These are phyloP conservation scores for Alloscopus bannaensis DNA, from an alignment of 2,888 invertebrate genomes.

Conservation along the genomic window DNA sequence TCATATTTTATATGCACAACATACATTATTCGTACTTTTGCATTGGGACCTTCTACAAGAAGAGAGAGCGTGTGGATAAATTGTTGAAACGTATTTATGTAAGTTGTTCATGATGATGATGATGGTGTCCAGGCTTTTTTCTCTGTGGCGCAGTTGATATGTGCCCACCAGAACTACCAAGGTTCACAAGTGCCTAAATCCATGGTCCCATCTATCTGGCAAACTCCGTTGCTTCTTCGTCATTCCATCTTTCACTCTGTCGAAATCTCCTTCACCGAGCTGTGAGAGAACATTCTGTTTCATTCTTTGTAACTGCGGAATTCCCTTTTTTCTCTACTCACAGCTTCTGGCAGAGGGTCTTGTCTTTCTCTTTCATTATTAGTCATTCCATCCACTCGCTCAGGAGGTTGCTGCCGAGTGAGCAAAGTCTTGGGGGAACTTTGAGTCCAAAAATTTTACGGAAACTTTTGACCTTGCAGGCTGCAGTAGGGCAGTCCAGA, in stretches of 20 bases:
- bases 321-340: constrained; percentile 33
- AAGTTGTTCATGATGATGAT: not conserved
- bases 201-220: constrained; percentile 27
- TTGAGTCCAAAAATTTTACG: too few relatives aligned
- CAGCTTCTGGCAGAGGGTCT: not conserved
- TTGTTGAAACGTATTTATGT: not conserved
- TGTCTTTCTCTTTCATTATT: constrained; percentile 7
- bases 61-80: too few relatives aligned
- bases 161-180: constrained; percentile 32
- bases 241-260: constrained; percentile 36
- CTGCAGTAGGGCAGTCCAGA: not conserved
- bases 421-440: too few relatives aligned
- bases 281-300: constrained; percentile 20
- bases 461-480: not conserved
- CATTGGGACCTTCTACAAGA: too few relatives aligned
- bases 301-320: constrained; percentile 21
- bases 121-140: constrained; percentile 37
- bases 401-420: too few relatives aligned
- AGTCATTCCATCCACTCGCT: constrained; percentile 19
- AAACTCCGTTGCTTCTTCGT: constrained; percentile 33
- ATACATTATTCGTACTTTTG: too few relatives aligned
- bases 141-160: constrained; percentile 61
- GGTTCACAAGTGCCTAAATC: constrained; percentile 27
- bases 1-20: too few relatives aligned
- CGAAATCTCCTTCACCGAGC: constrained; percentile 35